Evolutionary conservation across 2,888 invertebrate species (phyloP).

Genomic region (Drosophila crucigera): DNA sequence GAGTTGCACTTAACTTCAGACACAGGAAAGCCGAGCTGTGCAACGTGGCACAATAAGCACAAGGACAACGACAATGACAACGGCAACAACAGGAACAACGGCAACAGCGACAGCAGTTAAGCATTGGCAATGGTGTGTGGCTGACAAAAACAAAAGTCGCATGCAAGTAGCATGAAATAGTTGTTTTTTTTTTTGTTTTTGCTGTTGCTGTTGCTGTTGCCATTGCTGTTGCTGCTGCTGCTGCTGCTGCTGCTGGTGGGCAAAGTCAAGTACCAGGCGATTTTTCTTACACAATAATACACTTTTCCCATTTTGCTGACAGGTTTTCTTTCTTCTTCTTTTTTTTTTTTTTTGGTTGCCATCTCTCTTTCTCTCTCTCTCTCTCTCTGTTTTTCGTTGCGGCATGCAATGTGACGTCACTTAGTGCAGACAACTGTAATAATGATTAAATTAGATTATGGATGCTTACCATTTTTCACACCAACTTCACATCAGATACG

Average conservation of each 20-base stretch:
- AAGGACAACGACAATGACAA: constrained; percentile 66
- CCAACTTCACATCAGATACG: constrained; percentile 54
- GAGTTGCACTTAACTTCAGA: constrained; percentile 81
- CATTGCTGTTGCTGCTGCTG: constrained; percentile 7
- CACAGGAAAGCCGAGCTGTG: constrained; percentile 66
- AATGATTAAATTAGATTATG: constrained; percentile 84
- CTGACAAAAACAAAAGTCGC: constrained; percentile 80
- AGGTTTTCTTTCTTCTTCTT: constrained; percentile 49
- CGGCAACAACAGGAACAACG: constrained; percentile 40
- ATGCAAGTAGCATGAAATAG: constrained; percentile 63
- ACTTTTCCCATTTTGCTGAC: constrained; percentile 78
- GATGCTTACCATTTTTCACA: constrained; percentile 77
- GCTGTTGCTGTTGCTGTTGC: constrained; percentile 28
- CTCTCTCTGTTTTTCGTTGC: constrained; percentile 36
- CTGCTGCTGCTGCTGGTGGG: constrained; percentile 25
- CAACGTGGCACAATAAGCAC: constrained; percentile 67
- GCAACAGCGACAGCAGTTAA: constrained; percentile 29
- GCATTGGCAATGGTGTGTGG: constrained; percentile 46
- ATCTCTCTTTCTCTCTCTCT: constrained; percentile 12
- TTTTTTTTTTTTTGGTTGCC: constrained; percentile 4
- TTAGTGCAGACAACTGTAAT: constrained; percentile 83
- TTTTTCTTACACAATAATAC: constrained; percentile 80
- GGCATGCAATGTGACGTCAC: constrained; percentile 68
- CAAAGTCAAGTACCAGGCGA: constrained; percentile 75
- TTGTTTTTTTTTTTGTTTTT: constrained; percentile 12